A percentile compares a stretch with the other conserved stretches of the same genome.
These are phyloP conservation scores for Heliconius congener DNA, from an alignment of 1,140 invertebrate species.

Conservation along the genomic window DNA sequence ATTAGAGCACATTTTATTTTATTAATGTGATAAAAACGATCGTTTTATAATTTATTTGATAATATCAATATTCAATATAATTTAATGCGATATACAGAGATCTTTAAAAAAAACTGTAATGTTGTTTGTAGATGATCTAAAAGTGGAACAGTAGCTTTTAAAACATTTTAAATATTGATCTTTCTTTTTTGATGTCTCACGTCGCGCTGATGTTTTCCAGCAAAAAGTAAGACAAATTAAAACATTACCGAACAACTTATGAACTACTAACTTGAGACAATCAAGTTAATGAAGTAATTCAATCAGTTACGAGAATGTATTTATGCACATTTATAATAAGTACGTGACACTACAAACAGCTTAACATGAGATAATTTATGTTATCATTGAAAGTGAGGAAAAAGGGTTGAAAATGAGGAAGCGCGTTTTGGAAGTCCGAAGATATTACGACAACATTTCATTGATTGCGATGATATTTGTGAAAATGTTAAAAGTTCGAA, in stretches of 20 bases:
- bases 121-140: background rate
- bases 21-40: background rate
- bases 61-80: background rate
- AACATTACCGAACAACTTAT: background rate
- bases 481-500: background rate
- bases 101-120: background rate
- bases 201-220: background rate
- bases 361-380: slow-evolving; percentile 1
- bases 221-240: background rate
- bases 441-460: background rate
- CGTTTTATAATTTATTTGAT: background rate
- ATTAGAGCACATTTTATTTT: background rate
- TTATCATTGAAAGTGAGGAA: background rate
- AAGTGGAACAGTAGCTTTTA: background rate
- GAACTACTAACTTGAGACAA: background rate
- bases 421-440: slow-evolving; percentile 10
- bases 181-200: background rate
- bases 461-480: background rate
- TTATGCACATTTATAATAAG: background rate
- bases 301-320: background rate
- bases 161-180: background rate
- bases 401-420: background rate
- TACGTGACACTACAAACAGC: slow-evolving; percentile 11
- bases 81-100: background rate
- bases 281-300: background rate